Base-by-base conservation (phyloP, 2,888 invertebrate genomes). In the Heliconius ethilla region DNA sequence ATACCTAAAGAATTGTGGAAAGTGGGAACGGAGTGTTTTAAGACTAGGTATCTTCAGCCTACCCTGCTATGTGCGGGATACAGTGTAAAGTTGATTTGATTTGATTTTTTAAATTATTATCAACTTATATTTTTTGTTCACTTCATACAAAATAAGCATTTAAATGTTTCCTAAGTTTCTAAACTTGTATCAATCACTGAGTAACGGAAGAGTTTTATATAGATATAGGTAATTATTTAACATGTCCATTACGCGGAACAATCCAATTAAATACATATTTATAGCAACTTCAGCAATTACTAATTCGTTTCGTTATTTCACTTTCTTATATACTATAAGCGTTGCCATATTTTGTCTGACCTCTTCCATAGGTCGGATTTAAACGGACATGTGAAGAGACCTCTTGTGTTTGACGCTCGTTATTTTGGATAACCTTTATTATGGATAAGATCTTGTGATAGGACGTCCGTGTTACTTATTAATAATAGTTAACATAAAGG, bases 281-380 rank as follows among this genome's bases (percentile, higher is more conserved):
- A 51, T 29, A 55, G 9, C 6, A 33, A 70, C 11, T 70, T 45
- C 22, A 55, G 29, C 55, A 72, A 72, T 72, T n/a, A 72, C n/a
- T n/a, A n/a, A 72, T 59, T 15, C 59, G 55, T 72, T 55, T 55
- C 29, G 33, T 72, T 72, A 72, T 55, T 72, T 59, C 33, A 7
- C 33, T 59, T 29, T 25, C 25, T 5, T 22, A 66, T 66, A 33
- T 9, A 22, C 18, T 40, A 7, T 22, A 33, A 55, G 55, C n/a
- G 33, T 59, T 37, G 59, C 37, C 33, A 25, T 72, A 59, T 55
- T 27, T 72, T 59, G 25, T 40, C 22, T 78, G 78, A 76, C 78
- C 78, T 78, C 78, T 67, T 63, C 62, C 11, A 63, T 66, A 79
- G 80, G 80, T 78, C 70, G 66, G 59, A 80, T 75, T 70, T 70